A percentile compares a stretch with the other conserved stretches of the same genome.
Conservation (phyloP, 2,113 vertebrate genomes). For the Spea multiplicata region DNA sequence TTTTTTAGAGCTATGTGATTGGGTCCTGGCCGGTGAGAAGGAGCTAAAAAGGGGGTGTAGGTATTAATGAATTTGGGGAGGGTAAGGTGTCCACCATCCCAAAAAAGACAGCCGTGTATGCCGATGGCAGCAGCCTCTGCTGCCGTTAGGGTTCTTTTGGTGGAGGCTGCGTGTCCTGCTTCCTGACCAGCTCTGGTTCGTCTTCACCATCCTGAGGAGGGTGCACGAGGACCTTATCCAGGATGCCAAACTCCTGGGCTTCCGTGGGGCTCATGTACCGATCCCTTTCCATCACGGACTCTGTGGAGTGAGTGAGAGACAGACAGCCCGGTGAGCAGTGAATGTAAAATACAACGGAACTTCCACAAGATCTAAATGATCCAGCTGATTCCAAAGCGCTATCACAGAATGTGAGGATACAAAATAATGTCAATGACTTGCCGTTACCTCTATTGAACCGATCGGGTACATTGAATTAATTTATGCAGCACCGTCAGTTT, state of each 20-base stretch:
- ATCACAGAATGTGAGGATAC: too few relatives aligned
- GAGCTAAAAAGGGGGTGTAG: not conserved
- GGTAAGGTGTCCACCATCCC: not conserved
- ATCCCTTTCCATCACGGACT: constrained; percentile 84
- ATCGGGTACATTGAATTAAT: too few relatives aligned
- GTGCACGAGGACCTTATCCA: constrained; percentile 86
- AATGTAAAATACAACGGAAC: too few relatives aligned
- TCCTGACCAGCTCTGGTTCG: constrained; percentile 76
- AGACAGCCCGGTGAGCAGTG: not conserved
- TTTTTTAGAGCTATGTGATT: not conserved
- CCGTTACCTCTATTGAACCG: too few relatives aligned
- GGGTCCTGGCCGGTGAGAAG: not conserved
- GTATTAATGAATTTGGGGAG: not conserved
- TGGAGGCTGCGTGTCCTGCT: constrained; percentile 65
- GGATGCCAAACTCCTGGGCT: constrained; percentile 87
- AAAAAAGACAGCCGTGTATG: not conserved
- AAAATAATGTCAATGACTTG: too few relatives aligned
- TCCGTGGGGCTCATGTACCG: constrained; percentile 92
- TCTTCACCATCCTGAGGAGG: constrained; percentile 86
- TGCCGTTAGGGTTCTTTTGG: constrained; percentile 11
- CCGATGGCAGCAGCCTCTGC: not conserved
- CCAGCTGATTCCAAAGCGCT: too few relatives aligned
- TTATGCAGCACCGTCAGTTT: too few relatives aligned
- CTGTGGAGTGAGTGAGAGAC: constrained; percentile 62
- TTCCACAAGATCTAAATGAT: too few relatives aligned